Evolutionary conservation across 35 echinoderm and acorn worm genomes (phyloP), one percentile per base, ranked within the genome.

Genomic region (Antedon bifida): DNA sequence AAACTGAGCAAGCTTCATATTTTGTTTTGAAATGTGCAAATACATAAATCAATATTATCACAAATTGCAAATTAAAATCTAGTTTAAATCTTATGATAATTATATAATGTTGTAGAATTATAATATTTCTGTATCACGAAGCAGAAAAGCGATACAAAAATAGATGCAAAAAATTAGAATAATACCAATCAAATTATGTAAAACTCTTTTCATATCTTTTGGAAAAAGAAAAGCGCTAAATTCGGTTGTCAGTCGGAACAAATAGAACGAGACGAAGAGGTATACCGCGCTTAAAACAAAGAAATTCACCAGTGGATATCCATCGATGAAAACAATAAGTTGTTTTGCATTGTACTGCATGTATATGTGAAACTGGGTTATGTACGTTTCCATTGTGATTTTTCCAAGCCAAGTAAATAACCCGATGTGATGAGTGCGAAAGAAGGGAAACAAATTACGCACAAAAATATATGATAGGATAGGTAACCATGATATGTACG

Each of bases 361-460:
- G 77, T 84, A 91, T 30, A 91, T 87, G 51, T 91, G 90, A 21
- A 91, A 74, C 30, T 91, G 90, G 11, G 85, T 80, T 75, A 91
- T 91, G 46, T 91, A 91, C 0, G 90, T 91, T 80, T 91, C 90
- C 17, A 91, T 45, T 33, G 90, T 91, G 76, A 91, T 84, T 73
- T 91, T 91, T 0, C 90, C 90, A 0, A 91, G 76, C 42, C 82
- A 91, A 19, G 85, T 82, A 35, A 91, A 91, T 26, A 91, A 75
- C 32, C 74, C 76, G 19, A 91, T 39, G 36, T 91, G 87, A 33
- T 81, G 86, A 0, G 85, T 84, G 17, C 90, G 86, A 31, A 91
- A 55, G 0, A 64, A 29, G 2, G 90, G 86, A 13, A 88, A 80
- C 36, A 91, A 26, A 73, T 91, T 91, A 38, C 90, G 81, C 23